phyloP scores from a whole-genome alignment of 2,888 invertebrate genomes.

The Parelbella ahira region DNA sequence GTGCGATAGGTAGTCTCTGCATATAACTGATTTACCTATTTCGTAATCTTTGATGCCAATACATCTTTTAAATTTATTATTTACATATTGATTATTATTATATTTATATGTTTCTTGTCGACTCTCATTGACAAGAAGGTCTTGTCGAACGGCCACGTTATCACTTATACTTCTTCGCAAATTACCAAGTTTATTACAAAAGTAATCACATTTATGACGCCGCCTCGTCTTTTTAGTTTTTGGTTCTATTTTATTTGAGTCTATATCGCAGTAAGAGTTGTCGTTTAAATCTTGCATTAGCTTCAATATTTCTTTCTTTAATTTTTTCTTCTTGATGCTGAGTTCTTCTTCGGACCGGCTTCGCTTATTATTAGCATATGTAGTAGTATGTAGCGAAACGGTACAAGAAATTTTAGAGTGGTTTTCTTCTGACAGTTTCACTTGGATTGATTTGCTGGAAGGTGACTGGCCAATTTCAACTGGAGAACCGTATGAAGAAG shows the following conservation, averaged over 20 bases:
- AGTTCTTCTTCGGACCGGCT: slow-evolving; percentile 47
- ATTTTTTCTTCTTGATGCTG: slow-evolving; percentile 30
- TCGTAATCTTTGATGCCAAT: too few species aligned
- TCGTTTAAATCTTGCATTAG: slow-evolving; percentile 34
- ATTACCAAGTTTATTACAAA: too few species aligned
- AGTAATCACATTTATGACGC: too few species aligned
- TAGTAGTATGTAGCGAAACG: slow-evolving; percentile 11
- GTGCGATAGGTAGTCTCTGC: too few species aligned
- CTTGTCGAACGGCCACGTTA: neutral
- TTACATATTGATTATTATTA: too few species aligned
- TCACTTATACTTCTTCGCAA: slow-evolving; percentile 15
- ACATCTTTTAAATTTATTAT: too few species aligned
- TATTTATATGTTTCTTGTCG: too few species aligned
- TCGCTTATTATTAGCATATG: slow-evolving; percentile 31
- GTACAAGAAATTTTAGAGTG: slow-evolving; percentile 17
- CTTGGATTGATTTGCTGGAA: slow-evolving; percentile 14
- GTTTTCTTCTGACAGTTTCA: neutral
- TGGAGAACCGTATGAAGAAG: neutral
- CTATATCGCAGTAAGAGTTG: neutral
- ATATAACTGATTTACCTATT: too few species aligned
- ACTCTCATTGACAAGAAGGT: neutral
- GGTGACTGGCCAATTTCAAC: slow-evolving; percentile 1
- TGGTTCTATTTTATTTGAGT: slow-evolving; percentile 5
- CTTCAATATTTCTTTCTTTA: slow-evolving; percentile 36
- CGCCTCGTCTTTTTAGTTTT: neutral